Evolutionary conservation across 2,888 invertebrate genomes (phyloP), one percentile per base, ranked within the genome.

Genomic region (Macroteleia sp.): DNA sequence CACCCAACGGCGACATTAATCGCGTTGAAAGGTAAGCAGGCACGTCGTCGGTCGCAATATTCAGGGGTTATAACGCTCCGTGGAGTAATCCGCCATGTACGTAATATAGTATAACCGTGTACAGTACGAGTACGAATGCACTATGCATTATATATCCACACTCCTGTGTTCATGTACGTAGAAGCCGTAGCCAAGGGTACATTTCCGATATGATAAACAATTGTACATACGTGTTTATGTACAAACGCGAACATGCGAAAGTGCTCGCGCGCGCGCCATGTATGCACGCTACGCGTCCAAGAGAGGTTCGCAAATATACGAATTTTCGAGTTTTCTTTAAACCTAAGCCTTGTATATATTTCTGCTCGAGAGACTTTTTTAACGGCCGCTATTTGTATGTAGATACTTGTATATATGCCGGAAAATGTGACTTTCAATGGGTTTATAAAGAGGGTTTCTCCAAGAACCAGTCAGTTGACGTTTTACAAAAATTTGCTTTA

Each of bases 1-100:
- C 62, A 73, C 77, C 73, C 77, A 57, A 64, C 73, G 67, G 77
- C 77, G 77, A 73, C 73, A 77, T 73, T 77, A 77, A 77, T 77
- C 77, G 77, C 77, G 73, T 57, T 73, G 77, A 77, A 73, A 77
- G 73, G 73, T 77, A 77, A 73, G 73, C 67, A 71, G 57, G 77
- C 62, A 73, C 67, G 71, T 77, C 77, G 67, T 56, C 71, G 56
- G 46, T 56, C 57, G 61, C 70, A 66, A 67, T 62, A 73, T 77
- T 77, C 77, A 56, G 56, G 61, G 71, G 59, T 71, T 66, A 61
- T 56, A 71, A 71, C 73, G 62, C 75, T 61, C 54, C 46, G 61
- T 54, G 66, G 75, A 76, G 69, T 76, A 76, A 76, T 76, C 69
- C 67, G 69, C 64, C 76, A 32, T 69, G 76, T 57, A 64, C 70